Evolutionary conservation across 2,113 vertebrate genomes (phyloP).

Genomic region (Passerina amoena): DNA sequence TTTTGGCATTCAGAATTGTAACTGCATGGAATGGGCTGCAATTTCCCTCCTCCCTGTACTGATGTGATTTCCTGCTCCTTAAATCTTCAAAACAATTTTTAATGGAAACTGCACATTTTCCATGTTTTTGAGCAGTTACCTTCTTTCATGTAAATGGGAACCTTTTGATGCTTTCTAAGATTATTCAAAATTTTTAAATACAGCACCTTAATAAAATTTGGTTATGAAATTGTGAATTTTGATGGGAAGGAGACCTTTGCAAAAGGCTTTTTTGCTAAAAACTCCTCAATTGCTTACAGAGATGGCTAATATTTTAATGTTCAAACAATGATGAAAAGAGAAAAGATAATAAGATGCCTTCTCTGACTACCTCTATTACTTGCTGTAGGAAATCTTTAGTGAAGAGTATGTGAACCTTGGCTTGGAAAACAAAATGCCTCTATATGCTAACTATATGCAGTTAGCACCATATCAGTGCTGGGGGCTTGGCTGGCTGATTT

Average conservation of each 20-base stretch:
- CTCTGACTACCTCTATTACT: neutral
- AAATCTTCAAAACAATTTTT: neutral
- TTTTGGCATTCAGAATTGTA: neutral
- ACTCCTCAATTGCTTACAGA: neutral
- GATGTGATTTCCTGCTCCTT: neutral
- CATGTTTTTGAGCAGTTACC: neutral
- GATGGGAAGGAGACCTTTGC: neutral
- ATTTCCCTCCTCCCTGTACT: neutral
- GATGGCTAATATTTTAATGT: neutral
- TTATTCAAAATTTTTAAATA: neutral
- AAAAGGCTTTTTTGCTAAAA: neutral
- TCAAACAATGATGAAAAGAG: neutral
- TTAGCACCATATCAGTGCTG: neutral
- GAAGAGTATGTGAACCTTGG: neutral
- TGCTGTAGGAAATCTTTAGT: neutral
- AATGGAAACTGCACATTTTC: neutral
- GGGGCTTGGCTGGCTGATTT: neutral
- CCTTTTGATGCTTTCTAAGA: neutral
- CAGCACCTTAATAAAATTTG: neutral
- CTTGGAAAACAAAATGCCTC: neutral
- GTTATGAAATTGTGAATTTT: neutral
- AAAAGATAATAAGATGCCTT: neutral
- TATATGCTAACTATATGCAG: neutral
- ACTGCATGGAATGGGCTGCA: neutral
- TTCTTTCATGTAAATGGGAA: neutral